Evolutionary conservation across 2,113 vertebrate species (phyloP).

Genomic region (Nothocercus nigrocapillus): DNA sequence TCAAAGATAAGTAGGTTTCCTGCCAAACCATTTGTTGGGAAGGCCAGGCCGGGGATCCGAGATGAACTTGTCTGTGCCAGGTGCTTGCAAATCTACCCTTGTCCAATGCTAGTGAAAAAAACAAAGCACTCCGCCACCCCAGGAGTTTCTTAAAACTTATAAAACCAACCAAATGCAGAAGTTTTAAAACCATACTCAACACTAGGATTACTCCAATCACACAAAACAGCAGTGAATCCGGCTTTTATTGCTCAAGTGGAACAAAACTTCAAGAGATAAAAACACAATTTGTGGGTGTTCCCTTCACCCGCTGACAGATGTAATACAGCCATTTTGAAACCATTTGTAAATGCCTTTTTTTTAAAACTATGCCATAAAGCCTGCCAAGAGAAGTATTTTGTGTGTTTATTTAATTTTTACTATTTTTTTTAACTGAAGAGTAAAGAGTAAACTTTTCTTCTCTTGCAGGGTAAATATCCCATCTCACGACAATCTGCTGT

Average conservation of each 20-base stretch:
- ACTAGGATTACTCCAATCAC: conserved; percentile 58
- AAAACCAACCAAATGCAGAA: conserved; percentile 34
- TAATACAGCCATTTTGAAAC: conserved; percentile 76
- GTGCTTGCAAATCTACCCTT: conserved; percentile 50
- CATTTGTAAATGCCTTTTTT: conserved; percentile 73
- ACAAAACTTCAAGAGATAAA: conserved; percentile 74
- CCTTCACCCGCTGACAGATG: conserved; percentile 75
- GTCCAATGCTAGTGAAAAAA: conserved; percentile 3
- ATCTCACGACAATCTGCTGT: background rate
- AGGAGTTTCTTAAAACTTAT: conserved; percentile 59
- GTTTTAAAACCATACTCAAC: conserved; percentile 31
- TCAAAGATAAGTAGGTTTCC: conserved; percentile 41
- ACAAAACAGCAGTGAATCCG: conserved; percentile 60
- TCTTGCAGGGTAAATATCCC: conserved; percentile 25
- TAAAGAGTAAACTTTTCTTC: conserved; percentile 55
- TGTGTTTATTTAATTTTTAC: conserved; percentile 68
- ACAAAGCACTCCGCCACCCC: conserved; percentile 10
- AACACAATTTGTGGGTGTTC: conserved; percentile 78
- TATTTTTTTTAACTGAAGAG: conserved; percentile 44
- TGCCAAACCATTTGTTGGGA: conserved; percentile 52
- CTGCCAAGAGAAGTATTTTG: conserved; percentile 69
- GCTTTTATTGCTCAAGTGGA: conserved; percentile 75
- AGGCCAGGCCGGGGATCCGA: conserved; percentile 23
- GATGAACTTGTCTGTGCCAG: conserved; percentile 56
- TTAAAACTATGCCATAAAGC: conserved; percentile 34